Conservation (phyloP, 1,140 invertebrate species). For the Apis laboriosa region DNA sequence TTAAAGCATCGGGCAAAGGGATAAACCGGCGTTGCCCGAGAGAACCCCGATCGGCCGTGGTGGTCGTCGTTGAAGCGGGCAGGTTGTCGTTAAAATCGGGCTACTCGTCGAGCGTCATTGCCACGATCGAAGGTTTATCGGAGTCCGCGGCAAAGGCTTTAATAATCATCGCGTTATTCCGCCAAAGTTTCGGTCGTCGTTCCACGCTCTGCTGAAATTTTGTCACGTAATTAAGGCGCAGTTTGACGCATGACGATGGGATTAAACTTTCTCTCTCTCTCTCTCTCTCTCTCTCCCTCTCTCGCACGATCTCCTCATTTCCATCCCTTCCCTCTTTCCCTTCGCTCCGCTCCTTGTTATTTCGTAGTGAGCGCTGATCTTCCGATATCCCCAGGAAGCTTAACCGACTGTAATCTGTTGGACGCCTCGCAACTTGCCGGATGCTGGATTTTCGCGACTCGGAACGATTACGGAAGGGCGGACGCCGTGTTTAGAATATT, state of each 20-base stretch:
- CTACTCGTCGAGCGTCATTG: background rate
- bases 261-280: constrained; percentile 44
- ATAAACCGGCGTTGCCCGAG: constrained; percentile 24
- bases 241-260: constrained; percentile 46
- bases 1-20: constrained; percentile 43
- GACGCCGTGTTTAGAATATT: constrained; percentile 70
- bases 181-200: constrained; percentile 38
- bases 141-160: background rate
- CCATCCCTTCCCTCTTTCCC: background rate
- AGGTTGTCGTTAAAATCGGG: background rate
- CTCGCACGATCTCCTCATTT: background rate
- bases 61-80: constrained; percentile 29
- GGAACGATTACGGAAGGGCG: constrained; percentile 52
- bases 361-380: constrained; percentile 55
- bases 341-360: constrained; percentile 31
- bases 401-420: constrained; percentile 68
- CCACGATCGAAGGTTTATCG: constrained; percentile 18
- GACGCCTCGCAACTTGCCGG: constrained; percentile 57
- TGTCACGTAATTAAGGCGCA: constrained; percentile 58
- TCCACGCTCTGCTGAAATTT: constrained; percentile 50
- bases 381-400: constrained; percentile 52
- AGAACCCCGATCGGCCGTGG: background rate
- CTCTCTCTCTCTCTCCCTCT: background rate
- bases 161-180: background rate
- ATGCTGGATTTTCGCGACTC: constrained; percentile 63